Conservation (phyloP, 2,113 vertebrate species). For the Zosterops pallidus region DNA sequence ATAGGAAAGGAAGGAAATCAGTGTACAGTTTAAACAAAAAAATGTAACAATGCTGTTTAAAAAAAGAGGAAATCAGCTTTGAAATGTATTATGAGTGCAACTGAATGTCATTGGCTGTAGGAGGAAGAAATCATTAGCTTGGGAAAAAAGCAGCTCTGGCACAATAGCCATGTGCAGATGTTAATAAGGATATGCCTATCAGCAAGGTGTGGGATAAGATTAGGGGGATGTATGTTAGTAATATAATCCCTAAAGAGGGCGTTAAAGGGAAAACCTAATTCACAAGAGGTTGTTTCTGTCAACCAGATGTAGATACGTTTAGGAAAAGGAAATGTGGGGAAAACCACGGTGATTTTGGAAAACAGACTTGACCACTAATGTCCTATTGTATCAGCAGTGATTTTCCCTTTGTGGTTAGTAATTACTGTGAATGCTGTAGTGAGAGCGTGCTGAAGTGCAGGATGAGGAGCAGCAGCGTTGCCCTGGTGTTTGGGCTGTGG, state of each 20-base stretch:
- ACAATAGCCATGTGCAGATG: slow-evolving; percentile 13
- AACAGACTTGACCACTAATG: background rate
- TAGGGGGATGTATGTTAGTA: background rate
- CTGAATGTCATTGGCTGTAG: background rate
- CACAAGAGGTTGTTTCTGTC: background rate
- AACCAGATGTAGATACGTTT: background rate
- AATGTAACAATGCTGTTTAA: background rate
- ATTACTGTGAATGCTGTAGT: background rate
- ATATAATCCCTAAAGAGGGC: background rate
- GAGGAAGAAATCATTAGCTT: slow-evolving; percentile 28
- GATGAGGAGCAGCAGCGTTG: background rate
- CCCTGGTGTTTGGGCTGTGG: background rate
- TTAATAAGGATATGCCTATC: slow-evolving; percentile 42
- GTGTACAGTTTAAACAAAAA: background rate
- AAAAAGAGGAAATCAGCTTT: slow-evolving; percentile 31
- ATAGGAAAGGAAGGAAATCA: slow-evolving; percentile 21
- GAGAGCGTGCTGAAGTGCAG: background rate
- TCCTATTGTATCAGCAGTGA: background rate
- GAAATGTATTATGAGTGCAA: slow-evolving; percentile 1
- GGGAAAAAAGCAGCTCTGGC: background rate
- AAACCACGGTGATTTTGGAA: background rate
- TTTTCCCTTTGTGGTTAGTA: background rate
- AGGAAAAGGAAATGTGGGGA: slow-evolving; percentile 8
- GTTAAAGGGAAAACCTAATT: slow-evolving; percentile 1
- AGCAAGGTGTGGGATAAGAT: slow-evolving; percentile 60